Base-by-base conservation (phyloP, 2,113 vertebrate species). In the Petaurus breviceps region DNA sequence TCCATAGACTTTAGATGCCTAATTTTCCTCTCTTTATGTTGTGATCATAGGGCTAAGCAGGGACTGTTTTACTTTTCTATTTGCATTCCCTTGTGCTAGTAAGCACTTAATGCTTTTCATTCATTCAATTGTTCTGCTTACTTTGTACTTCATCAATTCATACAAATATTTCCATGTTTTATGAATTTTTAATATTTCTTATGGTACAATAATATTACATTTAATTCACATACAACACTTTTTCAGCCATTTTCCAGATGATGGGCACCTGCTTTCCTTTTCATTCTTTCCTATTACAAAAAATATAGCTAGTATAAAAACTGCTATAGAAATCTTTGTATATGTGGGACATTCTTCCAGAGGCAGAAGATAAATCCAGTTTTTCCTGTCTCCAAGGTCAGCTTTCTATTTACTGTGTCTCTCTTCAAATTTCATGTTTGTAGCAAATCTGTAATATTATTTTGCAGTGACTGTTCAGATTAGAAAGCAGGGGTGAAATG, bases 401-500 rank as follows among this genome's bases (percentile, higher is more conserved):
- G 19, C 6, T 43, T 23, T 19, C n/a, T 84, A 84, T 84, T 84
- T 84, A 43, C 16, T n/a, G 55, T 43, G 37, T n/a, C 93, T 94
- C 77, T 77, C 43, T 51, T 90, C 93, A 55, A 61, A 37, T 52
- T 94, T 95, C 93, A 84, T 46, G 94, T 91, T 91, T 95, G 54
- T 89, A 95, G 31, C 93, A 26, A 96, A 97, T 93, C 5, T 96
- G 14, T 31, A 93, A 93, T 52, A 50, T 4, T 54, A 90, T 93
- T 97, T 84, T 50, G 84, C 95, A 91, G 95, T 47, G 55, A 97
- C 94, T 91, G 43, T 94, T 94, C 68, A 14, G 94, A 93, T 97
- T 96, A 96, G 97, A 98, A 90, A 95, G 92, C 94, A 96, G 92
- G 55, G 55, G 92, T 97, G 95, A 96, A 1, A 46, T 43, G 31